These are phyloP conservation scores for Cydia fagiglandana DNA, from an alignment of 1,140 invertebrate genomes.

Conservation along the genomic window DNA sequence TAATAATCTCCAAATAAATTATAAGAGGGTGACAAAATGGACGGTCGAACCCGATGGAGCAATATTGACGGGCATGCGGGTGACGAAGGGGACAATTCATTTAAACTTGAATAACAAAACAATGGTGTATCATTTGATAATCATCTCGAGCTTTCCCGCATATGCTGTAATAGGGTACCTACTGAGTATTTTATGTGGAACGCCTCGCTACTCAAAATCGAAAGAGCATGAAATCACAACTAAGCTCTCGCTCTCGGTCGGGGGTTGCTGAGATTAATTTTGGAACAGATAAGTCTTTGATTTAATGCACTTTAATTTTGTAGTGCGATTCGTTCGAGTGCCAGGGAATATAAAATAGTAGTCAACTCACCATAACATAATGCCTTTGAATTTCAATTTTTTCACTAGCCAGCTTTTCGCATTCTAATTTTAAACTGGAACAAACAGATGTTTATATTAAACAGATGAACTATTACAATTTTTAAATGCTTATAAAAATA, in stretches of 20 bases:
- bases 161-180: neutral
- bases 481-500: too few species aligned
- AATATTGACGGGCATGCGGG: conserved; percentile 54
- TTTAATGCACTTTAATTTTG: neutral
- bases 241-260: neutral
- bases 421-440: conserved; percentile 90
- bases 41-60: conserved; percentile 32
- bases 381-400: conserved; percentile 99
- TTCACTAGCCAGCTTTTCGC: conserved; percentile 96
- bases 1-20: conserved; percentile 29
- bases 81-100: conserved; percentile 52
- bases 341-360: neutral
- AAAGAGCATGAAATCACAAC: neutral
- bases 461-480: neutral
- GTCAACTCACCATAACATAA: conserved; percentile 94
- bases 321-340: neutral
- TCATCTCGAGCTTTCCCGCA: conserved; percentile 44
- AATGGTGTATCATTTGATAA: conserved; percentile 50
- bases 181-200: neutral
- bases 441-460: conserved; percentile 47
- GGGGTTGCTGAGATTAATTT: neutral
- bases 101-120: conserved; percentile 54
- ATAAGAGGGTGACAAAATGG: conserved; percentile 33
- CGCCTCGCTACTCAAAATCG: neutral
- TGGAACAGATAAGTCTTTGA: neutral